A percentile compares a stretch with the other conserved stretches of the same genome.
phyloP scores from a whole-genome alignment of 1,140 invertebrate species.

The Cotesia typhae region DNA sequence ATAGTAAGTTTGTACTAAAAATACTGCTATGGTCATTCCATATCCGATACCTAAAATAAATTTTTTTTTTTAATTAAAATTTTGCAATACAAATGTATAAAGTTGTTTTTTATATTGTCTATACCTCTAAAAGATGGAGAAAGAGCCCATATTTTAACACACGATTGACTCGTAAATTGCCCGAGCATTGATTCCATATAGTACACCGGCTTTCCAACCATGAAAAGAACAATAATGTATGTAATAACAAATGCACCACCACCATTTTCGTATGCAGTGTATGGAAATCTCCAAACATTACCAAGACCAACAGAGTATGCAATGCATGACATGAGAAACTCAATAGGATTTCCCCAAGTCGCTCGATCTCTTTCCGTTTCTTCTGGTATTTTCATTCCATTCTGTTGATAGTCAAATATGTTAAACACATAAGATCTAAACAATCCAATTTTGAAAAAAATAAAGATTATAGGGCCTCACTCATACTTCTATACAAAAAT shows the following conservation, averaged over 20 bases:
- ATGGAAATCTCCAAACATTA: slow-evolving; percentile 91
- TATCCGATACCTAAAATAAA: background rate
- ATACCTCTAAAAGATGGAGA: slow-evolving; percentile 72
- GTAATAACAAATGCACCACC: slow-evolving; percentile 86
- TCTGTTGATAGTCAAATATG: too few relatives aligned
- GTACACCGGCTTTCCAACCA: slow-evolving; percentile 90
- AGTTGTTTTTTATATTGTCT: background rate
- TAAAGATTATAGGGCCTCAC: too few relatives aligned
- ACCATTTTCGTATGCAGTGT: slow-evolving; percentile 85
- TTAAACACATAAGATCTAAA: too few relatives aligned
- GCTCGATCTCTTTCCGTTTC: slow-evolving; percentile 57
- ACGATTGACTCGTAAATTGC: slow-evolving; percentile 80
- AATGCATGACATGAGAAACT: slow-evolving; percentile 89
- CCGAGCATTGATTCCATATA: slow-evolving; percentile 86
- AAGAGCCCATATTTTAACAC: slow-evolving; percentile 69
- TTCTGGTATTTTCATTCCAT: background rate
- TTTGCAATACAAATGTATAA: background rate
- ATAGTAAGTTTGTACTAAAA: slow-evolving; percentile 71
- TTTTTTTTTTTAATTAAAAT: background rate
- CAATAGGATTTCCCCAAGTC: slow-evolving; percentile 83
- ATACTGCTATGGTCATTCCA: slow-evolving; percentile 3
- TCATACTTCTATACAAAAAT: too few relatives aligned
- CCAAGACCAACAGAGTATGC: slow-evolving; percentile 90
- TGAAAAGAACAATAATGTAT: slow-evolving; percentile 82
- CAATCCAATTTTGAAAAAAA: too few relatives aligned